Evolutionary conservation across 1,140 invertebrate species (phyloP), one percentile per base, ranked within the genome.

Genomic region (Drosophila persimilis): DNA sequence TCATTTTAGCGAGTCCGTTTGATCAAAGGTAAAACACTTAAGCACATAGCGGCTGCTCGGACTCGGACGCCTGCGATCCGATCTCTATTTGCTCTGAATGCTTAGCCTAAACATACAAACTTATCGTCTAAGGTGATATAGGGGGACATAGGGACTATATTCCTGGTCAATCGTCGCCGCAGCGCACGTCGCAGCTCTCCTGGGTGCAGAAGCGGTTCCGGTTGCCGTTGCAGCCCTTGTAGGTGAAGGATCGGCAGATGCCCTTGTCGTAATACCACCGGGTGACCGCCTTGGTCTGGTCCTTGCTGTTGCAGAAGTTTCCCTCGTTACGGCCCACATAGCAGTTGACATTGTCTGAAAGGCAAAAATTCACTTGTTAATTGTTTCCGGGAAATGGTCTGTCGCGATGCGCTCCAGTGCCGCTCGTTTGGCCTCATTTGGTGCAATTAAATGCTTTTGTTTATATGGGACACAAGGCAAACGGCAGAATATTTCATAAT

Each of bases 231-330:
- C 89, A 90, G 9, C 89, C 89, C 11, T 77, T 80, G 66, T 90
- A 90, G 58, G 8, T 67, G 46, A 90, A 90, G 51, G 77, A 80
- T 4, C 65, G 73, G 54, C 89, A 90, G 24, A 47, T 15, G 8
- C 89, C 89, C 22, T 90, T 90, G 61, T 90, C 85, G 41, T 77
- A 78, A n/a, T 84, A 90, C 85, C 85, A 90, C 9, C 89, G 79
- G 13, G 89, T 89, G 13, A 79, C 71, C 6, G 74, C 61, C 53
- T 70, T 80, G 1, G 79, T 84, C 20, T 89, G 73, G 26, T 90
- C 85, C 66, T 90, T 90, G 45, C 83, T 88, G 66, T 59, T 90
- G 79, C 89, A 90, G 29, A 78, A 90, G 77, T 90, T 90, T 2
- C 89, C 89, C 66, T 90, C 89, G 35, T 90, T 90, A 22, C 80